Evolutionary conservation across 2,113 vertebrate species (phyloP), one percentile per base, ranked within the genome.

Genomic region (Phyllostomus discolor): DNA sequence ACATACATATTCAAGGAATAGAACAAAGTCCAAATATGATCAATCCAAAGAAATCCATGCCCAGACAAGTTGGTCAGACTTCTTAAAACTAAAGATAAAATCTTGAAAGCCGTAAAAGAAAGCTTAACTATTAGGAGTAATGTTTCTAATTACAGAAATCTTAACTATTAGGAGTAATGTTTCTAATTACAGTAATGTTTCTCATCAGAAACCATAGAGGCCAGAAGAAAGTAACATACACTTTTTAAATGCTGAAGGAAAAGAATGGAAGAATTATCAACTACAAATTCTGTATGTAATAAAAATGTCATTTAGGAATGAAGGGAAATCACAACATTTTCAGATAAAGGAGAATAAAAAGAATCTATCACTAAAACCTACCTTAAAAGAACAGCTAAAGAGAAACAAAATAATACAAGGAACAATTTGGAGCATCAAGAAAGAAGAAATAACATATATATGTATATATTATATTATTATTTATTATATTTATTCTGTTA

Each of bases 121-220:
- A 70, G 4, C 46, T 88, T 91, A 78, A 28, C 48, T 84, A 50
- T 50, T 83, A 14, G 62, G 22, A 91, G 78, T 57, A 88, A 20
- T 62, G 88, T 41, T 48, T 95, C 59, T 79, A 94, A 88, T n/a
- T 9, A 57, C 26, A 91, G 22, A n/a, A n/a, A n/a, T n/a, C 46
- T 88, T 91, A 78, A 28, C 48, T 84, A 50, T 50, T 83, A 14
- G 62, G 22, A 91, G 78, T 57, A 88, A 20, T 62, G 88, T 41
- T 48, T 95, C 59, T 79, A 94, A 88, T n/a, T 9, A 57, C 26
- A 91, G 22, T n/a, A n/a, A n/a, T n/a, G 72, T 46, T 87, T 96
- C 26, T 83, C 26, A 95, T 28, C 43, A 93, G 67, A 94, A 87
- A 91, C 43, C 16, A 81, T 24, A 38, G 22, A 59, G 41, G 43